Evolutionary conservation across 2,113 vertebrate genomes (phyloP), one percentile per base, ranked within the genome.

Genomic region (Sapajus apella): DNA sequence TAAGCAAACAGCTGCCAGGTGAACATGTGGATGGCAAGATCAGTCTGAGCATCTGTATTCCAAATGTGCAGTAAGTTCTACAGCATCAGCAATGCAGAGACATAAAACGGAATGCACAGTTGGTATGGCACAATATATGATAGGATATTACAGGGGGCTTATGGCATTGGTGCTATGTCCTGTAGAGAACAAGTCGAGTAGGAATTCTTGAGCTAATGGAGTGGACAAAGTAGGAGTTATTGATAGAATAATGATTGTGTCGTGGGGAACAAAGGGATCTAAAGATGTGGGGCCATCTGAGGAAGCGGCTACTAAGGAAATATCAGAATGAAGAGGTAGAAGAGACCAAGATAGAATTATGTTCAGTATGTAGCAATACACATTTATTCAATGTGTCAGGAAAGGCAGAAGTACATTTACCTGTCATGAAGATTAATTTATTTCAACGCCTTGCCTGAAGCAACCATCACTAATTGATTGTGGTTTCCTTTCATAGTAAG

Each of bases 51-150:
- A 1, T 32, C 16, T 37, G 0, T 50, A 32, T 32, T 56, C 20
- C 40, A 20, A 25, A 12, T 58, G 21, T 37, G 13, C n/a, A 61
- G 45, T 10, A 17, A 90, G 21, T 40, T 73, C 35, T 17, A 1
- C 0, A 32, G n/a, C 7, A 16, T 61, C 16, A 52, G 37, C 40
- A 40, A 23, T 0, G 17, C 20, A 23, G 10, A 58, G 7, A 10
- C 17, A 21, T 1, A 5, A 20, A 47, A 30, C 1, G 5, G 37
- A 37, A 6, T 5, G 40, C 35, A 14, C 27, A 21, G 16, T 8
- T 25, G 12, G 2, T 2, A 0, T 13, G 8, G 10, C 2, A 0
- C 27, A 8, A 8, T 6, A 8, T 0, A 7, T 2, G 58, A 9
- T 17, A 45, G 14, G 20, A 12, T 10, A 45, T 6, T 32, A 25